Evolutionary conservation across 1,140 invertebrate genomes (phyloP).

Genomic region (Microplitis demolitor): DNA sequence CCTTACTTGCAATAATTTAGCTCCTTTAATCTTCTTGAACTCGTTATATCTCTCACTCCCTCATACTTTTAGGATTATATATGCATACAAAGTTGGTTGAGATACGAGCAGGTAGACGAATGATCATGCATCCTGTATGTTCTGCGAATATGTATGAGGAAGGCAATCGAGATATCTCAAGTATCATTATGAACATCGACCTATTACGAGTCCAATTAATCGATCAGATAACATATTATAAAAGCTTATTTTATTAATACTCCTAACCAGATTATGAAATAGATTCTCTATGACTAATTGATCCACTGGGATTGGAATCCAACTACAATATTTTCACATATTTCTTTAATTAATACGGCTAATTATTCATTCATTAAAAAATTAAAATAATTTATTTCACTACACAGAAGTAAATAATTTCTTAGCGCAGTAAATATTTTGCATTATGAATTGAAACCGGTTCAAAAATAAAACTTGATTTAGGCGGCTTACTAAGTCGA

Average conservation of each 20-base stretch:
- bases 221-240: slow-evolving; percentile 2
- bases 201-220: slow-evolving; percentile 2
- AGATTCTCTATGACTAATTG: not conserved
- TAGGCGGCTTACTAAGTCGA: too few species aligned
- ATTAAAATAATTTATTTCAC: too few species aligned
- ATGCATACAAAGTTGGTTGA: not conserved
- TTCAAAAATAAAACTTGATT: too few species aligned
- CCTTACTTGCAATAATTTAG: not conserved
- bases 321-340: not conserved
- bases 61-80: not conserved
- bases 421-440: too few species aligned
- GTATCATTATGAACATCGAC: not conserved
- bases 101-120: not conserved
- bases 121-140: not conserved
- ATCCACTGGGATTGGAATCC: not conserved
- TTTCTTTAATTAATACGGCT: not conserved
- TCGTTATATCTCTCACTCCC: not conserved
- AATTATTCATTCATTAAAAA: too few species aligned
- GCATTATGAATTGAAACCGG: too few species aligned
- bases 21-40: too few species aligned
- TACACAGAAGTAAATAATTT: too few species aligned
- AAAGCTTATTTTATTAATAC: not conserved
- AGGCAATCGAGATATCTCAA: not conserved
- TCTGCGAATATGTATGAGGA: not conserved
- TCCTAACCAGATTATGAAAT: not conserved